Conservation (phyloP, 2,888 invertebrate genomes). For the Hetaerina titia region DNA sequence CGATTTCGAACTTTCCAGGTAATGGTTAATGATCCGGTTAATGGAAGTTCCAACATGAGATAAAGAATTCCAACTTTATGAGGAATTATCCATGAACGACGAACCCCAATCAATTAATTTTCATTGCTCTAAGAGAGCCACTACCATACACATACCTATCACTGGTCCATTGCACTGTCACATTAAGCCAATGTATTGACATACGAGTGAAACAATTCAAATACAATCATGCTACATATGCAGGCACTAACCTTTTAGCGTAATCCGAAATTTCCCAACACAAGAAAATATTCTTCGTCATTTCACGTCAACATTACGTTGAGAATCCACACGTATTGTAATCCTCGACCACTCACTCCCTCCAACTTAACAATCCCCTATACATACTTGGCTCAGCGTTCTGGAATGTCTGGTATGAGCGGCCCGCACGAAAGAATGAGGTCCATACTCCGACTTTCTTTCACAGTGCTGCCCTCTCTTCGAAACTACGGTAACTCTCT, state of each 20-base stretch:
- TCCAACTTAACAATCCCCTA: not conserved
- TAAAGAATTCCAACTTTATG: too few relatives aligned
- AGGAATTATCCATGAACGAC: too few relatives aligned
- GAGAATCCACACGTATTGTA: conserved; percentile 8
- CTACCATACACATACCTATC: too few relatives aligned
- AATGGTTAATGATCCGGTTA: too few relatives aligned
- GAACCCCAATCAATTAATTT: too few relatives aligned
- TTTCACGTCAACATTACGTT: conserved; percentile 42
- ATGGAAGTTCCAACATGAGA: too few relatives aligned
- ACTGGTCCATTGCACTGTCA: too few relatives aligned
- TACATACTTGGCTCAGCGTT: conserved; percentile 30
- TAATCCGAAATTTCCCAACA: not conserved
- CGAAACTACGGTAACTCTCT: conserved; percentile 2
- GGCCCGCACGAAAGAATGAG: conserved; percentile 56
- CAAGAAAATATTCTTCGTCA: not conserved
- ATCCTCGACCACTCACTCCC: conserved; percentile 32
- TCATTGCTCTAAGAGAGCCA: too few relatives aligned
- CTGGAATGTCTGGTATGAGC: conserved; percentile 63
- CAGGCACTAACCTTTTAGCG: conserved; percentile 9
- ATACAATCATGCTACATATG: not conserved
- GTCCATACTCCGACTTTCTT: conserved; percentile 23
- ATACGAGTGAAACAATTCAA: not conserved
- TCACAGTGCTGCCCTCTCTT: conserved; percentile 58
- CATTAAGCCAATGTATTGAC: too few relatives aligned
- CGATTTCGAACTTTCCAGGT: too few relatives aligned